Base-by-base conservation (phyloP, 1,140 invertebrate genomes). In the Colletes latitarsis region DNA sequence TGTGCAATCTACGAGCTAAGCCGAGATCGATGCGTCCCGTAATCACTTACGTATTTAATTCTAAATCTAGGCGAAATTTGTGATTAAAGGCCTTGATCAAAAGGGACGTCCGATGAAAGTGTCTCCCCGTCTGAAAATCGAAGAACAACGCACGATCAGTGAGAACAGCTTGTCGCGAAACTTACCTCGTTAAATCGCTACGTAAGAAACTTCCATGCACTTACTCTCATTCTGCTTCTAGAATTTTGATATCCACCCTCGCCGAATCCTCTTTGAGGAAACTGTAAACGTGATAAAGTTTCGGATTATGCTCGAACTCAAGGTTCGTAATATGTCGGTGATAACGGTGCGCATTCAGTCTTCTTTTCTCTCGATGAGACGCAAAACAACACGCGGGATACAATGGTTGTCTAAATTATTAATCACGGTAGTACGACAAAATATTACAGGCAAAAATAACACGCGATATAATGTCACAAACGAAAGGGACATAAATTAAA, bases 1-100 rank as follows among this genome's bases (percentile, higher is more conserved):
- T 30, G 30, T 30, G 30, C 30, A 30, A 30, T 43, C 43, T 43
- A 6, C 43, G n/a, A 19, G 64, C 10, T 17, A 19, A 66, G 46
- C 64, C 64, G 43, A 66, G 6, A 21, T 30, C 10, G 21, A 60
- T 96, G 95, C 84, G 60, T 15, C 21, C 30, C 19, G 95, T 96
- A 94, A 53, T 94, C 94, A 97, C 97, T 97, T 95, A 98, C 97
- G 97, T 97, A 94, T 98, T 98, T 94, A 98, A 96, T 95, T 98
- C 97, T 93, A 98, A 95, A 94, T 98, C 97, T 93, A 98, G 95
- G 89, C 97, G 97, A 95, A 98, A 98, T 95, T 98, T 98, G 94
- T 98, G 97, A 95, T 97, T 98, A 94, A 98, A 98, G 92, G 98
- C 98, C 94, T 98, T 98, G 94, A 98, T 98, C 93, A 98, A 96